Evolutionary conservation across 2,113 vertebrate genomes (phyloP).

Genomic region (Indri indri): DNA sequence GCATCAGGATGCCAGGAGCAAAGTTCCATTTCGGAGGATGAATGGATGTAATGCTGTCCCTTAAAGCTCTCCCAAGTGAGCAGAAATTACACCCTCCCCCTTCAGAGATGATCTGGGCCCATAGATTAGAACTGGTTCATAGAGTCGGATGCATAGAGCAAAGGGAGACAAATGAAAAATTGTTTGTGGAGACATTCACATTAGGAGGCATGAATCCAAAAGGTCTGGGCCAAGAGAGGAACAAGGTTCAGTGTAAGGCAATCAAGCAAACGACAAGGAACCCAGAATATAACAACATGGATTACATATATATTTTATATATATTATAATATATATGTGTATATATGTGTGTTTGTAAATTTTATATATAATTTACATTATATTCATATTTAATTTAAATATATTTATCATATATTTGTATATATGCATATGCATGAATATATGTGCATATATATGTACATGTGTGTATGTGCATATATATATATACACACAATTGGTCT

Average conservation of each 20-base stretch:
- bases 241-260: neutral
- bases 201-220: neutral
- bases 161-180: slow-evolving; percentile 1
- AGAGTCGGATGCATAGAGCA: neutral
- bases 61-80: neutral
- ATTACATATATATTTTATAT: neutral
- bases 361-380: neutral
- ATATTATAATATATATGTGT: neutral
- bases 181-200: neutral
- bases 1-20: neutral
- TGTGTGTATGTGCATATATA: neutral
- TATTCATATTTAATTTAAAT: neutral
- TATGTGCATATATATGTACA: neutral
- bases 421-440: neutral
- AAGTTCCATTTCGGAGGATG: neutral
- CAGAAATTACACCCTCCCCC: neutral
- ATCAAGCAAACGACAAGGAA: neutral
- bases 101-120: neutral
- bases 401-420: neutral
- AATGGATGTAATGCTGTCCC: neutral
- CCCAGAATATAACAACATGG: neutral
- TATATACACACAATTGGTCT: neutral
- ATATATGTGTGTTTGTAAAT: neutral
- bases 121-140: slow-evolving; percentile 2
- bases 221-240: neutral